Evolutionary conservation across 2,888 invertebrate species (phyloP).

Genomic region (Aradus depressus): DNA sequence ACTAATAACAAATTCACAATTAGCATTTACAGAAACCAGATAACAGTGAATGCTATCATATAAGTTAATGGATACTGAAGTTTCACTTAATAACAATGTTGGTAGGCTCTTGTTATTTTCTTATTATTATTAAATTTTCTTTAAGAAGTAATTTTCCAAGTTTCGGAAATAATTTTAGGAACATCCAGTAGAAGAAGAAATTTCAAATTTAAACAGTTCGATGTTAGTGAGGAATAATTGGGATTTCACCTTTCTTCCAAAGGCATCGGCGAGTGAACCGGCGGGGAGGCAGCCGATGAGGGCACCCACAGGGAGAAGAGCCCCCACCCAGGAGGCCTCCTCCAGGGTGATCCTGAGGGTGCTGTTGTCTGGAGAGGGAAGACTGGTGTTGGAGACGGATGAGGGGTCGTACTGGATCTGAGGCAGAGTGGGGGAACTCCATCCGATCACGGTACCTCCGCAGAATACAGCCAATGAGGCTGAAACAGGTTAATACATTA

Average conservation of each 20-base stretch:
- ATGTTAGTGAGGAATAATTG: no score
- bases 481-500: no score
- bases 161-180: not conserved
- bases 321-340: constrained; percentile 55
- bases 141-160: no score
- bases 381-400: no score
- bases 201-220: no score
- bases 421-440: constrained; percentile 69
- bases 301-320: constrained; percentile 65
- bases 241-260: constrained; percentile 57
- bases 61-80: no score
- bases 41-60: no score
- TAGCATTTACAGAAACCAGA: no score
- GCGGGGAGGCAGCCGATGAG: constrained; percentile 62
- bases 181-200: not conserved
- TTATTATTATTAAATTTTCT: no score
- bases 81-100: no score
- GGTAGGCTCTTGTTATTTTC: no score
- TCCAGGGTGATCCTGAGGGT: constrained; percentile 35
- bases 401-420: constrained; percentile 46
- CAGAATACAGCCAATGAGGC: constrained; percentile 62
- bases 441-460: constrained; percentile 65
- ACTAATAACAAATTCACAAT: no score
- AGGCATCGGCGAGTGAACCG: constrained; percentile 51
- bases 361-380: constrained; percentile 18